Conservation (phyloP, 2,888 invertebrate species). For the Acanthosepion pharaonis region DNA sequence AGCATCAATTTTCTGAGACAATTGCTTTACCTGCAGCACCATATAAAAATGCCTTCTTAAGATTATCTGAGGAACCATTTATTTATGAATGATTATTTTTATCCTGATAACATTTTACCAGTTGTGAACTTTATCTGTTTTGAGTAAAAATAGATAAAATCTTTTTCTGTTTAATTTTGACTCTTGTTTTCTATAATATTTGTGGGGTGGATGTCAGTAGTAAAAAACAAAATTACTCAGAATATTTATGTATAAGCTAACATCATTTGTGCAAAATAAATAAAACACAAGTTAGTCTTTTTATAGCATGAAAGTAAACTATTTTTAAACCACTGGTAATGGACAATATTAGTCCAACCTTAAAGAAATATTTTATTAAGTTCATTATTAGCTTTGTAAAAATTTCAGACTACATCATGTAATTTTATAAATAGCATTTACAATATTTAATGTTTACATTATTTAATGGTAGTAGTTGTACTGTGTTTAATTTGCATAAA, state of each 20-base stretch:
- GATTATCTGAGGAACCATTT: background rate
- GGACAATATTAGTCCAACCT: background rate
- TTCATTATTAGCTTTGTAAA: background rate
- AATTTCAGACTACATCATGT: too few relatives aligned
- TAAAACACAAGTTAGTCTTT: background rate
- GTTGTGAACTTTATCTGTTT: background rate
- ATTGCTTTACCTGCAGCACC: conserved; percentile 1
- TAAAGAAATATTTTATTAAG: background rate
- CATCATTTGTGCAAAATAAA: background rate
- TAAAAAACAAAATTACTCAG: background rate
- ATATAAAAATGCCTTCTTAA: background rate
- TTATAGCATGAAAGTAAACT: background rate
- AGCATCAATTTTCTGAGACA: conserved; percentile 15
- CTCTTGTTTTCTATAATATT: background rate
- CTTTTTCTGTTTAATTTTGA: background rate
- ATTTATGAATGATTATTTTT: background rate
- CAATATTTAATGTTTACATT: too few relatives aligned
- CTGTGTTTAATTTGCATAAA: too few relatives aligned
- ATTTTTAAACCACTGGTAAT: background rate
- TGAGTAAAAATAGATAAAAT: background rate
- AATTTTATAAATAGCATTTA: too few relatives aligned
- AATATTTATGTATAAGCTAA: background rate
- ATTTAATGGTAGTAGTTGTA: too few relatives aligned
- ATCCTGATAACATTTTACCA: background rate
- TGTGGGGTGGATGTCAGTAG: background rate